phyloP scores from a whole-genome alignment of 2,888 invertebrate species.

The Erpobdella octoculata region DNA sequence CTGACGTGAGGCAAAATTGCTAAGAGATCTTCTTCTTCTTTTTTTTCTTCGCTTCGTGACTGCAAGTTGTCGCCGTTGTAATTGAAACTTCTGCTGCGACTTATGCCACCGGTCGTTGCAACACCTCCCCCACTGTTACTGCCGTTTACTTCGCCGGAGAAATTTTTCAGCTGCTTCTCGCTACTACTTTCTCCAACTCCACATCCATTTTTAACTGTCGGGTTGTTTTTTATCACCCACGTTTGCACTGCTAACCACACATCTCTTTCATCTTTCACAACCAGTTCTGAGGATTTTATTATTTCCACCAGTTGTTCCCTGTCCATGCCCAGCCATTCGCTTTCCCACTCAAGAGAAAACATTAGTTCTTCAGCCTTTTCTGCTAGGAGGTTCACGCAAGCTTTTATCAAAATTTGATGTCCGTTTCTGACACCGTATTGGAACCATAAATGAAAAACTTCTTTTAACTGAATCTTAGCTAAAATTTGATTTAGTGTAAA shows the following conservation, averaged over 20 bases:
- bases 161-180: neutral
- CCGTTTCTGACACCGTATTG: slow-evolving; percentile 79
- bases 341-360: slow-evolving; percentile 36
- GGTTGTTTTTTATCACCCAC: slow-evolving; percentile 59
- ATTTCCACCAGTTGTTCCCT: slow-evolving; percentile 68
- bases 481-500: slow-evolving; percentile 81
- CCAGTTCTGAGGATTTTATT: slow-evolving; percentile 70
- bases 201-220: neutral
- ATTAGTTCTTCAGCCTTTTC: slow-evolving; percentile 42
- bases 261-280: slow-evolving; percentile 78
- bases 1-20: slow-evolving; percentile 66
- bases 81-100: slow-evolving; percentile 45
- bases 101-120: neutral
- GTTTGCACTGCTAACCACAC: slow-evolving; percentile 68
- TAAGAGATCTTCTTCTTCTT: slow-evolving; percentile 44
- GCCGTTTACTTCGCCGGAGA: neutral
- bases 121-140: neutral
- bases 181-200: neutral
- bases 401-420: slow-evolving; percentile 43
- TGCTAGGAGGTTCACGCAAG: slow-evolving; percentile 44
- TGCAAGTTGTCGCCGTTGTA: neutral
- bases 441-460: slow-evolving; percentile 74
- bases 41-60: slow-evolving; percentile 55
- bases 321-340: slow-evolving; percentile 69
- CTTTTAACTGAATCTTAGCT: slow-evolving; percentile 71